Conservation (phyloP, 92 coral and sea anemone species). For the Porites evermanni region DNA sequence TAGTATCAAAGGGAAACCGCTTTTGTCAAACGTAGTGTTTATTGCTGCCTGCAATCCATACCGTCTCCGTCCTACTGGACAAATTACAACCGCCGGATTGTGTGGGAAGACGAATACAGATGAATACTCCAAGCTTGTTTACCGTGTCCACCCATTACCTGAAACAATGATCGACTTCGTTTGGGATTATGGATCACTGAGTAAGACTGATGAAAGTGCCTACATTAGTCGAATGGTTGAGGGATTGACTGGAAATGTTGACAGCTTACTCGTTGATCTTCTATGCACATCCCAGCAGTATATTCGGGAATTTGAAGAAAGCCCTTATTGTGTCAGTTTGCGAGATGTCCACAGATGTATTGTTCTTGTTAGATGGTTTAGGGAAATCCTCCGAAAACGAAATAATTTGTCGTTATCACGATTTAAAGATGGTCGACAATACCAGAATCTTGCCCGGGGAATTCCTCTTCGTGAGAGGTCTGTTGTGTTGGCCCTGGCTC, state of each 20-base stretch:
- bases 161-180: constrained; percentile 99
- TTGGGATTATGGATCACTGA: constrained; percentile 96
- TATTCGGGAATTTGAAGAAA: constrained; percentile 73
- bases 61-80: constrained; percentile 85
- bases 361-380: constrained; percentile 84
- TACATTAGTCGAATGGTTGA: constrained; percentile 95
- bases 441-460: constrained; percentile 27
- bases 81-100: constrained; percentile 91
- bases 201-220: constrained; percentile 74
- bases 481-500: constrained; percentile 89
- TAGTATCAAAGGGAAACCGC: constrained; percentile 74
- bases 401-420: constrained; percentile 12
- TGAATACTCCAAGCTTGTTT: constrained; percentile 89
- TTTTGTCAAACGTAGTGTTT: constrained; percentile 79
- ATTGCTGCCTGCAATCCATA: constrained; percentile 99
- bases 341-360: constrained; percentile 89
- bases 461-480: constrained; percentile 23
- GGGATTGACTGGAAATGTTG: constrained; percentile 45
- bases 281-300: constrained; percentile 84
- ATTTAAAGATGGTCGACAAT: constrained; percentile 23
- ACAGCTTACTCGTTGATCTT: constrained; percentile 67
- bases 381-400: constrained; percentile 52
- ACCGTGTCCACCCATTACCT: constrained; percentile 97
- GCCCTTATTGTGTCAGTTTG: constrained; percentile 89
- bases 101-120: constrained; percentile 87